These are phyloP conservation scores for Saxicola maurus DNA, from an alignment of 2,797 vertebrate genomes.

Conservation along the genomic window DNA sequence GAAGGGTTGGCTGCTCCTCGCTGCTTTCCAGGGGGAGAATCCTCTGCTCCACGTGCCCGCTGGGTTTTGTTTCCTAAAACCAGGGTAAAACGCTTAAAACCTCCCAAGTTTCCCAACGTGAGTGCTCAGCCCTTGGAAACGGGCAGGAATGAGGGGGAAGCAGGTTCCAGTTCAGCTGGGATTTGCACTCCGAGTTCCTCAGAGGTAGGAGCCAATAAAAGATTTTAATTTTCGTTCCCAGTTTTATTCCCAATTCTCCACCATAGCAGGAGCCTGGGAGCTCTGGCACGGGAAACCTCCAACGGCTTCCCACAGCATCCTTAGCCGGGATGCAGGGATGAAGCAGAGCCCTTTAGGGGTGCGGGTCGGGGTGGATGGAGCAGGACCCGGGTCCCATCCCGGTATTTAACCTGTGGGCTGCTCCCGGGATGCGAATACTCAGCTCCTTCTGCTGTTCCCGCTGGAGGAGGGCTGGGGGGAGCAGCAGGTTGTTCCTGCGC, in stretches of 20 bases:
- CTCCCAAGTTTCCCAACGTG: rapidly evolving
- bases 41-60: rapidly evolving
- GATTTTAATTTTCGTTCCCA: neutral
- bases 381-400: neutral
- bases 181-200: neutral
- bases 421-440: rapidly evolving
- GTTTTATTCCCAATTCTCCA: rapidly evolving
- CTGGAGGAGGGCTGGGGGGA: neutral
- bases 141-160: rapidly evolving
- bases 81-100: neutral
- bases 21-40: neutral
- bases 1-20: rapidly evolving
- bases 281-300: neutral
- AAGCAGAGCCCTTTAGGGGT: rapidly evolving
- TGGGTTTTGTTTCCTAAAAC: rapidly evolving
- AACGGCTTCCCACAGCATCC: neutral
- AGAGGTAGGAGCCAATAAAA: neutral
- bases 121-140: rapidly evolving
- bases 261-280: neutral
- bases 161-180: neutral
- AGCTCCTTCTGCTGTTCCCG: neutral
- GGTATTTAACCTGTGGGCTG: neutral
- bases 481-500: neutral
- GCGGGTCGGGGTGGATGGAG: neutral
- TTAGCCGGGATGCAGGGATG: rapidly evolving